Base-by-base conservation (phyloP, 2,797 vertebrate genomes). In the Gallinago nigripennis region DNA sequence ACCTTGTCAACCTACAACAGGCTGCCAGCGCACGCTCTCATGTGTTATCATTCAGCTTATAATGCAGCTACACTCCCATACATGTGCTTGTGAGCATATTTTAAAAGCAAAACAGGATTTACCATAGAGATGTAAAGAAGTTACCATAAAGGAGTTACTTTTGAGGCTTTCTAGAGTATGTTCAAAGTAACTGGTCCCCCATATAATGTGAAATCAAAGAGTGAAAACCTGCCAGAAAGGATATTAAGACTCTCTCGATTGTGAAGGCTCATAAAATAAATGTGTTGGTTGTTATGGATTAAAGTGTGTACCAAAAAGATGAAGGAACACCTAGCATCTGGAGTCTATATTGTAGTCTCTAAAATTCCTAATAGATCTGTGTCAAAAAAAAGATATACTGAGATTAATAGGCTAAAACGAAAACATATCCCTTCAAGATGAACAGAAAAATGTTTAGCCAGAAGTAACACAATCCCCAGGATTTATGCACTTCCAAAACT, bases 251-350 rank as follows among this genome's bases (percentile, higher is more conserved):
- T 87, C 87, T 84, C 93, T 92, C 73, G 75, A 83, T 94, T 97
- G 93, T 88, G 86, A 87, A 78, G 66, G 81, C 69, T 96, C 95
- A 69, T 96, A 95, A 96, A 97, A 96, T 91, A 88, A 96, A 97
- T 93, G 94, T 94, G 95, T 92, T 95, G 91, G 95, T 96, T 97
- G 95, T 86, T 97, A 97, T 66, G 93, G 95, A 96, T 97, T 96
- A 97, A 96, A 97, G 94, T 56, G 89, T 53, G 65, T 71, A 97
- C 94, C 88, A 90, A 83, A 96, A 96, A 97, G 95, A 93, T 95
- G 97, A 92, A 97, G 97, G 95, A 93, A 91, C 78, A 95, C 77
- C 89, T 92, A 92, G 94, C 96, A 97, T 97, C 95, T 97, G 94
- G 90, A 95, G 80, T 95, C 94, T 96, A 91, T 95, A 84, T 63